A percentile compares a stretch with the other conserved stretches of the same genome.
phyloP scores from a whole-genome alignment of 2,888 invertebrate species.

The Rhagophthalmus giganteus region DNA sequence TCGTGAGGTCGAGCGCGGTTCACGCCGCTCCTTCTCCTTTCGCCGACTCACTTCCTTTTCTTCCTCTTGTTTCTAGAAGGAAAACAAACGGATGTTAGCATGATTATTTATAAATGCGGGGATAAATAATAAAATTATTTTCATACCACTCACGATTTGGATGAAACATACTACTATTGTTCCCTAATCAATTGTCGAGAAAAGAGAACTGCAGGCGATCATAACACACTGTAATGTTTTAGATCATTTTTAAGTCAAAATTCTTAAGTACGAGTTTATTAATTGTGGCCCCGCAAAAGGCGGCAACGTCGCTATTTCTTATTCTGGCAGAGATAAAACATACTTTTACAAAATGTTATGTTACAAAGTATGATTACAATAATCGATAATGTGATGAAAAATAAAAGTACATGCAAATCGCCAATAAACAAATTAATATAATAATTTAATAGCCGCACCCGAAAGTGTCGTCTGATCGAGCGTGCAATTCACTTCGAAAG shows the following conservation, averaged over 20 bases:
- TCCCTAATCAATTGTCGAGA: slow-evolving; percentile 29
- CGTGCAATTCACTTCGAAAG: background rate
- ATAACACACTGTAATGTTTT: slow-evolving; percentile 26
- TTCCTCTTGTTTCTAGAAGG: slow-evolving; percentile 74
- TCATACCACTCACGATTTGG: slow-evolving; percentile 30
- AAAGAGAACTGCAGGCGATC: slow-evolving; percentile 25
- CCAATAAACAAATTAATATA: slow-evolving; percentile 2
- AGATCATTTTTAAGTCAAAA: slow-evolving; percentile 12
- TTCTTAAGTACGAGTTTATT: slow-evolving; percentile 2
- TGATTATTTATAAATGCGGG: slow-evolving; percentile 15
- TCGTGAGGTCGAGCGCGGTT: slow-evolving; percentile 43
- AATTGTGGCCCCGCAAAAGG: slow-evolving; percentile 13
- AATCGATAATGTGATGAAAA: slow-evolving; percentile 1
- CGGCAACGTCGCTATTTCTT: slow-evolving; percentile 5
- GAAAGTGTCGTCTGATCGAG: slow-evolving; percentile 6
- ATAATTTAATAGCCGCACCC: slow-evolving; percentile 3
- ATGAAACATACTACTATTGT: slow-evolving; percentile 24
- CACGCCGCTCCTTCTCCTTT: slow-evolving; percentile 68
- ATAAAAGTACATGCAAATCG: slow-evolving; percentile 15
- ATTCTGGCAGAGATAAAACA: slow-evolving; percentile 6
- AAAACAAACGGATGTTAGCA: slow-evolving; percentile 46
- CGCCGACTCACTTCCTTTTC: slow-evolving; percentile 68
- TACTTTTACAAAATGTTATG: slow-evolving; percentile 1
- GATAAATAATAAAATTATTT: slow-evolving; percentile 22
- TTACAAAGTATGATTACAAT: background rate